Evolutionary conservation across 2,113 vertebrate genomes (phyloP), one percentile per base, ranked within the genome.

Genomic region (Corythornis cristatus): DNA sequence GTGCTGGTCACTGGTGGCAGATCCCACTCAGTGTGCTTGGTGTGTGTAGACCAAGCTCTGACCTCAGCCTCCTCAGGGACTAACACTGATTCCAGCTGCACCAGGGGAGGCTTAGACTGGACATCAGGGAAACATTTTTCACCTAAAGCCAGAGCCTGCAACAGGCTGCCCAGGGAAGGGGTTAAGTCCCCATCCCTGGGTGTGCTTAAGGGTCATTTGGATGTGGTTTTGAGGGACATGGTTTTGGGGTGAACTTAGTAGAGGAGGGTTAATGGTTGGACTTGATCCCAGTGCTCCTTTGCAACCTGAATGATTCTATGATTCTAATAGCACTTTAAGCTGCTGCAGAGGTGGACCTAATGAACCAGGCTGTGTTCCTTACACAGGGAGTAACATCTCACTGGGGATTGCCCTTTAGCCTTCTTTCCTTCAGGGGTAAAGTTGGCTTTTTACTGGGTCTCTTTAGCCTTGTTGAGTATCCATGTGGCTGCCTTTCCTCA

Each of bases 381-480:
- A 4, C n/a, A 4, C 1, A 0, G 31, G 7, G 22, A 66, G 31
- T 4, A 16, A 42, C 31, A 33, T 33, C n/a, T 72, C 7, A 2
- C 8, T 4, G 3, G 2, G 8, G 5, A 4, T 11, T 73, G 22
- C 10, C 31, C 29, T 94, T 48, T 40, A 61, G 28, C 18, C 18
- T 16, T 23, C n/a, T 60, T 45, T 70, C n/a, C n/a, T 70, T 51
- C n/a, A 22, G 48, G 58, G 29, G 74, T 33, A 22, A 65, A 40
- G 14, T 53, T 46, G 71, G 70, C 8, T 8, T 66, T 42, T 50
- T 48, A 5, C 40, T 43, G 6, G 9, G 26, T 45, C 8, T 81
- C 61, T 42, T 88, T 15, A 40, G 53, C 60, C 1, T 0, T 43
- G 8, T 0, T 7, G 43, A 51, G 6, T 50, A 13, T 23, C 22